Base-by-base conservation (phyloP, 2,888 invertebrate species). In the Capitulum mitella region DNA sequence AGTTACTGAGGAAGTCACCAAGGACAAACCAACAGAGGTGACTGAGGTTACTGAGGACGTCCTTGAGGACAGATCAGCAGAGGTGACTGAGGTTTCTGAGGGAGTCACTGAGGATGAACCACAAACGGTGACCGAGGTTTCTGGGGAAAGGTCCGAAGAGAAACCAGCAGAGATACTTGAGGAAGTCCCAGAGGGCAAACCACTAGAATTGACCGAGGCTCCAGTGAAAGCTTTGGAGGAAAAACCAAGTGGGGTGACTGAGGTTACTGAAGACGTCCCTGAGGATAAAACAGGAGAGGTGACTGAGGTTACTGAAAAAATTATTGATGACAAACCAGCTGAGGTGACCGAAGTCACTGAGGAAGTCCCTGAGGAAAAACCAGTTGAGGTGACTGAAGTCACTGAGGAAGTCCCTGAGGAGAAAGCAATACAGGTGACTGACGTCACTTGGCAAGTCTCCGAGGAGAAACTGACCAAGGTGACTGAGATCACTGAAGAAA, bases 301-400 rank as follows among this genome's bases (percentile, higher is more conserved):
- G 3, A 29, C 29, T 29, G 12, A 29, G 29, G n/a, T 29, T 29
- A 10, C 75, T 43, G 61, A 78, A 64, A 75, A 79, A 78, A 51
- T 16, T 16, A 51, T 22, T 51, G 51, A 51, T 14, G 51, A 29
- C 61, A 12, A 32, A 10, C 32, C 34, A 19, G 10, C 14, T 32
- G 34, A 16, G 2, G 5, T 64, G n/a, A 29, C 29, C 12, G 12
- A n/a, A n/a, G 26, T 29, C 29, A 64, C 61, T 16, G 19, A 51
- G 34, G 54, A 26, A 54, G 32, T 12, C 29, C 22, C 54, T 1
- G 54, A 3, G 1, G 58, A 80, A 26, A 78, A 75, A 34, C 70
- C 40, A 19, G 22, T 22, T 0, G 64, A 64, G 34, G 64, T 34
- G 5, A 34, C 64, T 34, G 19, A 64, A n/a, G 32, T 3, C 3